Evolutionary conservation across 2,797 vertebrate genomes (phyloP), one percentile per base, ranked within the genome.

Genomic region (Cuculus canorus): DNA sequence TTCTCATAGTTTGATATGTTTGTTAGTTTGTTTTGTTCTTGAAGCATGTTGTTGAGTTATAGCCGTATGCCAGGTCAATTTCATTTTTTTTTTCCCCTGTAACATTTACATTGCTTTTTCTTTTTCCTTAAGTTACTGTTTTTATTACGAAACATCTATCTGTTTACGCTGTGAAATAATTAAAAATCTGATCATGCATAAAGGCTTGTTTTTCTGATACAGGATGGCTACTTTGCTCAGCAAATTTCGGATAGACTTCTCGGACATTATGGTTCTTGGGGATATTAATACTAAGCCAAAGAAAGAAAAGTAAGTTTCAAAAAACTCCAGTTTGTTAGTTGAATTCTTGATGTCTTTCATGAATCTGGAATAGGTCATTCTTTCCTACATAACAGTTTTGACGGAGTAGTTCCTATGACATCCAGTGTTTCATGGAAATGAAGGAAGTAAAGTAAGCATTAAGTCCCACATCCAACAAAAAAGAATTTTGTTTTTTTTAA

Each of bases 211-310:
- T 43, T 95, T 95, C 59, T 94, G 18, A 65, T 94, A 39, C 96
- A 99, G 99, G 96, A 99, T 99, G 99, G 99, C 99, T 61, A 99
- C 99, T 73, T 98, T 99, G 95, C 98, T 99, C 76, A 99, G 99
- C 98, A 99, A 99, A 97, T 99, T 99, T 98, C 98, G 99, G 96
- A 99, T 99, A 98, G 99, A 99, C 96, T 99, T 99, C 98, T 99
- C 99, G 0, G 99, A 99, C 95, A 99, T 99, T 92, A 99, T 98
- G 61, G 99, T 99, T 85, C 98, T 99, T 82, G 99, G 99, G 82
- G 99, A 99, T 98, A 98, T 99, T 96, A 99, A 99, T 97, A 99
- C 99, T 88, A 99, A 99, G 97, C 99, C 99, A 97, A 99, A 99
- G 97, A 99, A 99, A 93, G 99, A 99, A 94, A 99, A 99, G 99